Evolutionary conservation across 2,888 invertebrate genomes (phyloP).

Genomic region (Drosophila neotestacea): DNA sequence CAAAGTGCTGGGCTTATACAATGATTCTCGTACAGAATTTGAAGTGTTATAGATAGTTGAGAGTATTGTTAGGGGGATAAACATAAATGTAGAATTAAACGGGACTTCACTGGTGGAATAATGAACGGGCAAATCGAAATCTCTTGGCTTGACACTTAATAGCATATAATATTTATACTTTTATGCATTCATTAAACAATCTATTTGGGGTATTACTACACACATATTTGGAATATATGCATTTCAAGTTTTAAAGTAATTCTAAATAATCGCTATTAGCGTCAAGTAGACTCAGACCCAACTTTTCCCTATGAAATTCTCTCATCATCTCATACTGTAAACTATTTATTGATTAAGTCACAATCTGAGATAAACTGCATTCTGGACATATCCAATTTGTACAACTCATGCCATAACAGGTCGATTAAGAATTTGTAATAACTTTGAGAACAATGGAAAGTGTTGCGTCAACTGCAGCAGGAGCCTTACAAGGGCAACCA

Average conservation of each 20-base stretch:
- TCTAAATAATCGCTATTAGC: too few species aligned
- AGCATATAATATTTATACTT: too few species aligned
- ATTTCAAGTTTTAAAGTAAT: too few species aligned
- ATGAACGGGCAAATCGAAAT: too few species aligned
- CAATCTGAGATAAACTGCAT: constrained; percentile 21
- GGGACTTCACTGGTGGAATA: not conserved
- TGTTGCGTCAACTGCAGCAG: constrained; percentile 38
- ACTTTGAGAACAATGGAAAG: constrained; percentile 57
- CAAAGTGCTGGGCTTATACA: constrained; percentile 4
- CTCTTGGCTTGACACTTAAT: too few species aligned
- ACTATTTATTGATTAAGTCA: not conserved
- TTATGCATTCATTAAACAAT: too few species aligned
- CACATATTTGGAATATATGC: too few species aligned
- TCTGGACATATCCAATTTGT: constrained; percentile 56
- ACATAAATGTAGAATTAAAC: not conserved
- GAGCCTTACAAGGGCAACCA: constrained; percentile 7
- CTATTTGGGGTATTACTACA: too few species aligned
- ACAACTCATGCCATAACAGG: constrained; percentile 34
- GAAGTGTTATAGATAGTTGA: not conserved
- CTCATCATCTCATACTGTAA: too few species aligned
- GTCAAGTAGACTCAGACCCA: too few species aligned
- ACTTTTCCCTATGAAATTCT: not conserved
- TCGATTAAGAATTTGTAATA: constrained; percentile 63
- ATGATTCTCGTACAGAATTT: constrained; percentile 1
- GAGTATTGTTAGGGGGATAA: not conserved